A percentile compares a stretch with the other conserved stretches of the same genome.
Evolutionary conservation across 2,797 vertebrate species (phyloP).

Genomic region (Buceros bicornis): DNA sequence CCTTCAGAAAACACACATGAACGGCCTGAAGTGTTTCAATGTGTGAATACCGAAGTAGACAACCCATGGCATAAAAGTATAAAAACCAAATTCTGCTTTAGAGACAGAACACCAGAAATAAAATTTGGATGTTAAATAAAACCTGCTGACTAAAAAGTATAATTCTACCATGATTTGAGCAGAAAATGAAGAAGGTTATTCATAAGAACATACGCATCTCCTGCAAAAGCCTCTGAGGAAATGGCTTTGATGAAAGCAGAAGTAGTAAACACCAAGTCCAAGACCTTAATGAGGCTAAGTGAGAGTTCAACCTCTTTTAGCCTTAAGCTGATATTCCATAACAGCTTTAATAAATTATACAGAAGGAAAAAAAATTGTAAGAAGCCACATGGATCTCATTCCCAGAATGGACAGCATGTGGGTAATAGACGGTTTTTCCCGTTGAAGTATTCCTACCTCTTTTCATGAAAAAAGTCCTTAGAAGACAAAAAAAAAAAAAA

Average conservation of each 20-base stretch:
- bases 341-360: slow-evolving; percentile 25
- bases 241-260: slow-evolving; percentile 20
- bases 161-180: neutral
- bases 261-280: slow-evolving; percentile 3
- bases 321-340: slow-evolving; percentile 22
- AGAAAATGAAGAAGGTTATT: slow-evolving; percentile 20
- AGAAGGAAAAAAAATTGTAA: neutral
- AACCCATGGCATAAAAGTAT: neutral
- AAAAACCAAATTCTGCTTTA: neutral
- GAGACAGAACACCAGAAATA: neutral
- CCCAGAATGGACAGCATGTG: neutral
- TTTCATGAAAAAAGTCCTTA: neutral
- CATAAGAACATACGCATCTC: neutral
- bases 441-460: neutral
- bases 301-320: slow-evolving; percentile 33
- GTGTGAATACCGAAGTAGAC: neutral
- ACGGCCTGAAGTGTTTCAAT: slow-evolving; percentile 18
- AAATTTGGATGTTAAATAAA: slow-evolving; percentile 38
- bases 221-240: slow-evolving; percentile 34
- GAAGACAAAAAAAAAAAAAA: neutral
- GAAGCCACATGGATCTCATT: slow-evolving; percentile 11
- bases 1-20: slow-evolving; percentile 22
- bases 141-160: slow-evolving; percentile 9
- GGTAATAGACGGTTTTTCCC: neutral
- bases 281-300: slow-evolving; percentile 25